Evolutionary conservation across 2,888 invertebrate species (phyloP), one percentile per base, ranked within the genome.

Genomic region (Polydrusus cervinus): DNA sequence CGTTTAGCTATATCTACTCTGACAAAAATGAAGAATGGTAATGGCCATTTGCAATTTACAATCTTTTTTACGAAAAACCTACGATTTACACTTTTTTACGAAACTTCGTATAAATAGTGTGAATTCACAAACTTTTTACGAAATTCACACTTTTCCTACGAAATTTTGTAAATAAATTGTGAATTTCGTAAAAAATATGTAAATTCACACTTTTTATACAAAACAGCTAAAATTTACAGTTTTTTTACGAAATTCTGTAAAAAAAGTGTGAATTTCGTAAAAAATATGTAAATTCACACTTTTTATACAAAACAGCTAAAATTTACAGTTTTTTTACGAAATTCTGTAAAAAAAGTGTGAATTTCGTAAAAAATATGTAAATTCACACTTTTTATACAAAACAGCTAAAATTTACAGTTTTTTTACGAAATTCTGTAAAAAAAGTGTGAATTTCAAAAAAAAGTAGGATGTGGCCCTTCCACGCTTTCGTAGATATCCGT

Each of bases 21-120:
- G n/a, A n/a, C n/a, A n/a, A n/a, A n/a, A n/a, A n/a, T 40, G 40
- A 8, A 40, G 40, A 40, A 40, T 40, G 40, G 45, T 45, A 45
- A 45, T n/a, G 45, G 45, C 45, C 45, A 45, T 45, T 45, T 45
- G 45, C 45, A 45, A 45, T 45, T 45, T 45, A 45, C 45, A 45
- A 45, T 45, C 8, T 45, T 45, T 40, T 45, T 45, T 45, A 45
- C 45, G 45, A 45, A 45, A 40, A 40, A 40, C 40, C 40, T 40
- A 40, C 40, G 40, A 45, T 45, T 45, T 45, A 45, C 45, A 45
- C 13, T n/a, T 45, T 45, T 45, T 45, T 45, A 45, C 45, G 45
- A 45, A 45, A 45, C n/a, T 45, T 45, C 45, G 45, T 45, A 45
- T n/a, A 45, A 45, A 45, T n/a, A 45, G 45, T 45, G 45, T 45